A percentile compares a stretch with the other conserved stretches of the same genome.
Evolutionary conservation across 2,113 vertebrate genomes (phyloP).

Genomic region (Tor tambroides): DNA sequence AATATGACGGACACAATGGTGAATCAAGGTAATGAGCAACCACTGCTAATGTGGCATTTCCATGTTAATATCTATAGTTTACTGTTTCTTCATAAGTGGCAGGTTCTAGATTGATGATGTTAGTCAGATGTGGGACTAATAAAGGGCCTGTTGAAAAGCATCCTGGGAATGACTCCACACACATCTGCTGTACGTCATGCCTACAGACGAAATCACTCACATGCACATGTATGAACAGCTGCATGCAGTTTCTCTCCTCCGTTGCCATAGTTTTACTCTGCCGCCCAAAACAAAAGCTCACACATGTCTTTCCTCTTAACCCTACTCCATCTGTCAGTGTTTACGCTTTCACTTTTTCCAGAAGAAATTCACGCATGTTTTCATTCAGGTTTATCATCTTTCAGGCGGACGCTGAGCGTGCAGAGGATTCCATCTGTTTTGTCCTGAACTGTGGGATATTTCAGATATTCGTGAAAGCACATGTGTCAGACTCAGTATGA

Average conservation of each 20-base stretch:
- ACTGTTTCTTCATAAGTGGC: not conserved
- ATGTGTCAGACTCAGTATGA: not conserved
- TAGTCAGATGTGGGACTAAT: not conserved
- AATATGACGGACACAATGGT: not conserved
- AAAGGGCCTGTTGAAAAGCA: not conserved
- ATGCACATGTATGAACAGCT: slow-evolving; percentile 8
- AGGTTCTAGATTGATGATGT: not conserved
- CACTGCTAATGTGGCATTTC: not conserved
- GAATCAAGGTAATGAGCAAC: not conserved
- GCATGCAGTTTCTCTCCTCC: not conserved
- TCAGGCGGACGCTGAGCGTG: not conserved
- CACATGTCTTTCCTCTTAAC: not conserved
- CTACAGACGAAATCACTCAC: slow-evolving; percentile 22
- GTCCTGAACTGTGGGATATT: not conserved
- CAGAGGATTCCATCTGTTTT: not conserved
- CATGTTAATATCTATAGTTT: not conserved
- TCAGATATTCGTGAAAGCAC: not conserved
- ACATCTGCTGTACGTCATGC: slow-evolving; percentile 44
- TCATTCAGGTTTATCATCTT: not conserved
- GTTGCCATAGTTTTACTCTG: slow-evolving; percentile 53
- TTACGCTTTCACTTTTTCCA: slow-evolving; percentile 10
- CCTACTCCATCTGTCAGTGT: slow-evolving; percentile 3
- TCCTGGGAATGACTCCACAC: not conserved
- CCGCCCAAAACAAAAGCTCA: slow-evolving; percentile 36
- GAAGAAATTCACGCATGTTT: not conserved